Evolutionary conservation across 2,797 vertebrate species (phyloP).

Genomic region (Peromyscus melanophrys): DNA sequence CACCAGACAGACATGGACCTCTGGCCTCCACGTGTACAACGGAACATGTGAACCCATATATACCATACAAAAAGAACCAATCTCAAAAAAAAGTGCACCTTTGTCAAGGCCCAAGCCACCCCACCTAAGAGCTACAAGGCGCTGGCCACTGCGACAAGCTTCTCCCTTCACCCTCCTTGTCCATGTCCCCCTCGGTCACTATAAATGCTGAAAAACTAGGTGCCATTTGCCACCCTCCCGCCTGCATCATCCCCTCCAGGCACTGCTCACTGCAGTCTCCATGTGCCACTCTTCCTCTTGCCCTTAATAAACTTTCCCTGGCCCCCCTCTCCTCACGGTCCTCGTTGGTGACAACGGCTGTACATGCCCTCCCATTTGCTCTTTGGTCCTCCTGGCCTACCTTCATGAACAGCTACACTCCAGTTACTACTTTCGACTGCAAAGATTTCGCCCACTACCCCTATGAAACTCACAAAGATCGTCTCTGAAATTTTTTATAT

Average conservation of each 20-base stretch:
- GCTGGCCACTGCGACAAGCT: background rate
- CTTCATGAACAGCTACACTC: background rate
- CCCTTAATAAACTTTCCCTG: background rate
- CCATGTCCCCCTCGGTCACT: background rate
- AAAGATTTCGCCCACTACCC: background rate
- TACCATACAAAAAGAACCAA: no score
- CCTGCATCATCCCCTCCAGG: background rate
- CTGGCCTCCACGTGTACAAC: background rate
- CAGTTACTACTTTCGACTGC: background rate
- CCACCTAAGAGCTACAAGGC: background rate
- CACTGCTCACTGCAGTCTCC: background rate
- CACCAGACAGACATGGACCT: background rate
- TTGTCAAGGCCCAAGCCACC: no score
- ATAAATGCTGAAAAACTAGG: background rate
- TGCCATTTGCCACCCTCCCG: background rate
- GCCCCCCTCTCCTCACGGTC: background rate
- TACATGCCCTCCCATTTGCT: background rate
- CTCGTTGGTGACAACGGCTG: background rate
- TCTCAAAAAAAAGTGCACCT: background rate
- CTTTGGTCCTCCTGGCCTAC: background rate
- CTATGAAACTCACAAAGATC: background rate
- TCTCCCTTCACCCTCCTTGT: background rate
- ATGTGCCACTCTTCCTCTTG: background rate
- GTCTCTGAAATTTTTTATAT: background rate
- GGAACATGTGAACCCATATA: background rate